A percentile compares a stretch with the other conserved stretches of the same genome.
phyloP scores from a whole-genome alignment of 2,888 invertebrate species.

The Erannis defoliaria region DNA sequence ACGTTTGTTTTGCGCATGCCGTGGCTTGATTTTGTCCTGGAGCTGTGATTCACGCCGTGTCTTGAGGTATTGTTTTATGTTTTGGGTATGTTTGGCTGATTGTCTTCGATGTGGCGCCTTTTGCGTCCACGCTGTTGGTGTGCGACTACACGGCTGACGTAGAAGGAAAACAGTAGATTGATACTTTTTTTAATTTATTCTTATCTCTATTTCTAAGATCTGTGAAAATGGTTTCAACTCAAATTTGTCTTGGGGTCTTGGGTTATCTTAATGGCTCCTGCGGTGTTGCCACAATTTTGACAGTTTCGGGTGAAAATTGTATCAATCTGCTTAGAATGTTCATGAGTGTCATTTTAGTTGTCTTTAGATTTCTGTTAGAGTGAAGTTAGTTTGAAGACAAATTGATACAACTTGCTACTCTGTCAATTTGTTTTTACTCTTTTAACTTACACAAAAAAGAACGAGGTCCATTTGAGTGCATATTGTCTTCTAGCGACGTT shows the following conservation, averaged over 20 bases:
- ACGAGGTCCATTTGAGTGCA: constrained; percentile 76
- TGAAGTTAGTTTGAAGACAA: constrained; percentile 61
- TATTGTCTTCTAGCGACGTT: constrained; percentile 90
- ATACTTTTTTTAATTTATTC: constrained; percentile 51
- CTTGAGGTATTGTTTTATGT: constrained; percentile 80
- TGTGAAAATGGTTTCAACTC: too few relatives aligned
- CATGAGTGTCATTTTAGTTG: constrained; percentile 65
- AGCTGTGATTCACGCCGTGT: constrained; percentile 76
- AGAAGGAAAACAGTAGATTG: constrained; percentile 76
- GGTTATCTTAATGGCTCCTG: too few relatives aligned
- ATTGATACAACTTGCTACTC: constrained; percentile 58
- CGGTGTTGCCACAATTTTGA: too few relatives aligned
- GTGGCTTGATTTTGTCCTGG: constrained; percentile 82
- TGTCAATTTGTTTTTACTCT: constrained; percentile 68
- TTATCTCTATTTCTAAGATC: background rate
- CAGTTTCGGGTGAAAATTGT: too few relatives aligned
- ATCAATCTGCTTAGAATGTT: constrained; percentile 73
- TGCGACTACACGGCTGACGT: constrained; percentile 65
- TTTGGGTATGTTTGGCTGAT: constrained; percentile 76
- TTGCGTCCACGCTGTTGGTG: constrained; percentile 76
- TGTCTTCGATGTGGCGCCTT: constrained; percentile 80
- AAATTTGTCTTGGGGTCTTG: too few relatives aligned
- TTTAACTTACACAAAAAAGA: constrained; percentile 49
- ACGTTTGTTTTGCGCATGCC: constrained; percentile 85
- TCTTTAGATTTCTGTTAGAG: constrained; percentile 57